Evolutionary conservation across 2,797 vertebrate genomes (phyloP).

Genomic region (Poeciliopsis turneri): DNA sequence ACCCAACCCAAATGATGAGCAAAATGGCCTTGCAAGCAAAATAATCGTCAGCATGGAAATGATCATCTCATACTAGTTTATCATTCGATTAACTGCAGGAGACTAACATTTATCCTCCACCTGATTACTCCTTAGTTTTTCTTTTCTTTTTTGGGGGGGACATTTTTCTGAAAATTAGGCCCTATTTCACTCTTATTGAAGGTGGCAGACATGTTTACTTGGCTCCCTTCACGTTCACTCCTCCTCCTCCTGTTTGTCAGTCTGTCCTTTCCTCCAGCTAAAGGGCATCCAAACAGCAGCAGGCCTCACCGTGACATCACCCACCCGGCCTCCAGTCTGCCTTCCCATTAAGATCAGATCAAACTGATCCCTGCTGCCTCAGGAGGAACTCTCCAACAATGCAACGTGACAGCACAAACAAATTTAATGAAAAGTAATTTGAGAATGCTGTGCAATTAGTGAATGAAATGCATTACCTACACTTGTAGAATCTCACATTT

Average conservation of each 20-base stretch:
- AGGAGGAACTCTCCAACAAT: conserved; percentile 16
- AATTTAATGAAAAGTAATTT: neutral
- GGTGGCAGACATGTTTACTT: conserved; percentile 46
- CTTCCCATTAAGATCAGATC: conserved; percentile 61
- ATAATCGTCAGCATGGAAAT: too few relatives aligned
- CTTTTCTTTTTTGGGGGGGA: neutral
- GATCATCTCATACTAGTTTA: too few relatives aligned
- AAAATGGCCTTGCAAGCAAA: too few relatives aligned
- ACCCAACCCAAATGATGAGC: too few relatives aligned
- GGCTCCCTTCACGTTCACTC: conserved; percentile 33
- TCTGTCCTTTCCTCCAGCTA: conserved; percentile 66
- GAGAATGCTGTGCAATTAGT: neutral
- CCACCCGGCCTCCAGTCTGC: conserved; percentile 41
- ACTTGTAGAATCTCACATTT: neutral
- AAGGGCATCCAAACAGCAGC: conserved; percentile 68
- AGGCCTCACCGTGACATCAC: conserved; percentile 41
- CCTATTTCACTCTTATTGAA: conserved; percentile 32
- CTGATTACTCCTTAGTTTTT: neutral
- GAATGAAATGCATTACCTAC: neutral
- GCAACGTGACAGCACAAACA: conserved; percentile 13
- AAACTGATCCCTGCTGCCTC: conserved; percentile 34
- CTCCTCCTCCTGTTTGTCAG: conserved; percentile 51
- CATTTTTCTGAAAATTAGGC: conserved; percentile 13
- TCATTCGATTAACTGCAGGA: too few relatives aligned
- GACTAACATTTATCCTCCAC: neutral